Percentiles rank a stretch among this genome's conserved stretches.
Evolutionary conservation across 2,113 vertebrate genomes (phyloP).

Genomic region (Pelecanoides urinatrix): DNA sequence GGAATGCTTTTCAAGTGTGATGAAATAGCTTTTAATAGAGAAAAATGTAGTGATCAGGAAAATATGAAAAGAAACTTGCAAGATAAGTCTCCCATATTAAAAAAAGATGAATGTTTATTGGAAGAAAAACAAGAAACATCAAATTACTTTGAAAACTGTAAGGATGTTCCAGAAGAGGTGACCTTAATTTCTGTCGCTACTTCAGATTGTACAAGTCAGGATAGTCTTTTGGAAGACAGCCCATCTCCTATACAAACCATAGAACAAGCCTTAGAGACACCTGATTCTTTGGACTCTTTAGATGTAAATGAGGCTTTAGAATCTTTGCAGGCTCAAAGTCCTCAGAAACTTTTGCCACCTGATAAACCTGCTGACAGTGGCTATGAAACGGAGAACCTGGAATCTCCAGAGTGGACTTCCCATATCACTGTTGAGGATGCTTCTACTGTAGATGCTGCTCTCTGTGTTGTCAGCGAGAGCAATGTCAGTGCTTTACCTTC

Average conservation of each 20-base stretch:
- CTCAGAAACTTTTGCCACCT: constrained; percentile 85
- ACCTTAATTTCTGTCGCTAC: constrained; percentile 73
- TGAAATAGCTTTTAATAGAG: neutral
- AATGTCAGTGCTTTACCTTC: constrained; percentile 37
- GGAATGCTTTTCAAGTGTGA: neutral
- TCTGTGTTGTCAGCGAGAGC: neutral
- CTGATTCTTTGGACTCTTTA: constrained; percentile 89
- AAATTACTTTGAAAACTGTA: neutral
- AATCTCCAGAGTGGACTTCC: constrained; percentile 96
- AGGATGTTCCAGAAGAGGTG: constrained; percentile 6
- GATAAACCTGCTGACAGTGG: constrained; percentile 95
- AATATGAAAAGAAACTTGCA: neutral
- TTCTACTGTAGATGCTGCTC: constrained; percentile 55
- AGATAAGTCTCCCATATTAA: neutral
- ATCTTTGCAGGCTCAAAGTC: constrained; percentile 60
- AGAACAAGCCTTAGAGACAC: constrained; percentile 83
- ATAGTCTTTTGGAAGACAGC: constrained; percentile 89
- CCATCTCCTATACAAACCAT: constrained; percentile 71
- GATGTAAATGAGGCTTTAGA: constrained; percentile 82
- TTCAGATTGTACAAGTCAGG: constrained; percentile 87
- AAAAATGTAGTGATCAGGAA: neutral
- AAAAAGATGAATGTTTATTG: neutral
- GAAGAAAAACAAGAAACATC: neutral
- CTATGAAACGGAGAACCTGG: constrained; percentile 96
- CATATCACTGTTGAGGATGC: constrained; percentile 72